A percentile compares a stretch with the other conserved stretches of the same genome.
phyloP scores from a whole-genome alignment of 2,888 invertebrate genomes.

The Subacronicta megacephala region DNA sequence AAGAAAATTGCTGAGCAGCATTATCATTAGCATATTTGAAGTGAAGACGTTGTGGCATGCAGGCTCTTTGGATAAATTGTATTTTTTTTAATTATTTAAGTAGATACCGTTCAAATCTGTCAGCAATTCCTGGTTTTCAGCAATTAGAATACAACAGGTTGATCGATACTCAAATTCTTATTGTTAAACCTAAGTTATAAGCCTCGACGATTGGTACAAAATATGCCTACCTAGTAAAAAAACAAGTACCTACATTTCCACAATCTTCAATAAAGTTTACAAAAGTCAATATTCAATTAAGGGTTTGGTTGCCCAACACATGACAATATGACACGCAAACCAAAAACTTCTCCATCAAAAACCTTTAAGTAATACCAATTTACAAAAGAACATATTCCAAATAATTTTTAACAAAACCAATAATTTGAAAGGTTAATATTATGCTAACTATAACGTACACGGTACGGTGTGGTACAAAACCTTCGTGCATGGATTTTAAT shows the following conservation, averaged over 20 bases:
- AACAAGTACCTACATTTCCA: too few relatives aligned
- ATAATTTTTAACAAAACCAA: slow-evolving; percentile 71
- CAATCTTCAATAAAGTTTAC: slow-evolving; percentile 25
- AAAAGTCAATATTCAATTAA: slow-evolving; percentile 33
- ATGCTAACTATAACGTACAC: slow-evolving; percentile 82
- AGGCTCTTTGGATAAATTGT: too few relatives aligned
- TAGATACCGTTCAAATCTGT: background rate
- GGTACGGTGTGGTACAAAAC: slow-evolving; percentile 84
- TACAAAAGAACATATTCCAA: slow-evolving; percentile 62
- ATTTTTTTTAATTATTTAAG: too few relatives aligned
- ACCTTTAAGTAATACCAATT: slow-evolving; percentile 51
- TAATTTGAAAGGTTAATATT: slow-evolving; percentile 81
- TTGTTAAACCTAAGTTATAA: too few relatives aligned
- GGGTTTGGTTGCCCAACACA: slow-evolving; percentile 41
- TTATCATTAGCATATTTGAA: too few relatives aligned
- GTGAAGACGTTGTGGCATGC: background rate
- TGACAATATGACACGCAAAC: slow-evolving; percentile 47
- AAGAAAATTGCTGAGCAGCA: background rate
- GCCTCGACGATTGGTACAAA: too few relatives aligned
- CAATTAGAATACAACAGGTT: too few relatives aligned
- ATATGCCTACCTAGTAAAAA: too few relatives aligned
- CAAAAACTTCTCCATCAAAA: slow-evolving; percentile 51
- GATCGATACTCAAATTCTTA: too few relatives aligned
- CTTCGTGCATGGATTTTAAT: slow-evolving; percentile 89
- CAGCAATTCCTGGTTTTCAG: too few relatives aligned